Percentiles rank a stretch among this genome's conserved stretches.
phyloP scores from a whole-genome alignment of 2,888 invertebrate species.

The Fragum sueziense region DNA sequence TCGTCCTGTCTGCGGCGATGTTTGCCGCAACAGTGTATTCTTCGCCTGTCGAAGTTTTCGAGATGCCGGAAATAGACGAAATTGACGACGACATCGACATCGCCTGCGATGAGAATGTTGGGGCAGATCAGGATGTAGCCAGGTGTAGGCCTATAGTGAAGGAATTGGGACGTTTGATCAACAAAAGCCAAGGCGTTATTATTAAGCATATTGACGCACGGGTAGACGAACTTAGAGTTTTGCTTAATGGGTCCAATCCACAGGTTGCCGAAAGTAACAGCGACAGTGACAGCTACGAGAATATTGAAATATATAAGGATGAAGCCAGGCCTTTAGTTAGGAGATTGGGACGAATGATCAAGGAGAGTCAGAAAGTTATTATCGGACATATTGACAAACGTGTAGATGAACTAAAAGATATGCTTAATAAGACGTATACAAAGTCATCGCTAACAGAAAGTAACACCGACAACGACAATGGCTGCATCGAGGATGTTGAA shows the following conservation, averaged over 20 bases:
- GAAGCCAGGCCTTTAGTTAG: no score
- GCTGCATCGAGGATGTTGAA: not conserved
- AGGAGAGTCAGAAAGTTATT: not conserved
- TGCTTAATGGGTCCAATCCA: no score
- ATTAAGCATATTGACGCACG: conserved; percentile 4
- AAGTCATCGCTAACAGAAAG: no score
- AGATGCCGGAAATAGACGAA: no score
- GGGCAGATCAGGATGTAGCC: not conserved
- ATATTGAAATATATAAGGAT: not conserved
- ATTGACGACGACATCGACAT: not conserved
- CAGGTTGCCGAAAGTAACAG: no score
- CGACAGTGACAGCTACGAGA: not conserved
- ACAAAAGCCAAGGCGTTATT: conserved; percentile 12
- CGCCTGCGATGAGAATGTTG: no score
- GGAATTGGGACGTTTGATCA: not conserved
- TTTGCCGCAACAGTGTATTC: not conserved
- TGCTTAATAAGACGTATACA: no score
- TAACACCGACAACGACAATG: not conserved
- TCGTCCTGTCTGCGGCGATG: not conserved
- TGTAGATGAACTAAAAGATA: not conserved
- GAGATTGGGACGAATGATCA: not conserved
- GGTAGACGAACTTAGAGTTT: not conserved
- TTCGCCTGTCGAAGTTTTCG: not conserved
- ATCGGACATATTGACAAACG: not conserved
- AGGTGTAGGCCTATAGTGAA: no score